Percentiles rank a stretch among this genome's conserved stretches.
phyloP scores from a whole-genome alignment of 2,113 vertebrate species.

The Elaphurus davidianus region DNA sequence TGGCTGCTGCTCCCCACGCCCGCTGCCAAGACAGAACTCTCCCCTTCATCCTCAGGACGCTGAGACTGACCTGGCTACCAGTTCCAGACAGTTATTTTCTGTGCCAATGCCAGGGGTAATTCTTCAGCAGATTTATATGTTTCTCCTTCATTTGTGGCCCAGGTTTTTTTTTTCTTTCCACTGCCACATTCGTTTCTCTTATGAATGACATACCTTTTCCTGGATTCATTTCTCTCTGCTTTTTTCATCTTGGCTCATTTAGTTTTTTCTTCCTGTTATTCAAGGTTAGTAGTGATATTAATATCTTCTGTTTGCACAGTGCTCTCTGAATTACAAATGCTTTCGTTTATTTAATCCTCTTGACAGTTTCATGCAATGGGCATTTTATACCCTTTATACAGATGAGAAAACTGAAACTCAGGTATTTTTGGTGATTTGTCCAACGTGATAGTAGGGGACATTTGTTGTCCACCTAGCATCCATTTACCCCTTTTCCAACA shows the following conservation, averaged over 20 bases:
- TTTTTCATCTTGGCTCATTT: background rate
- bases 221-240: background rate
- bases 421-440: background rate
- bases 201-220: background rate
- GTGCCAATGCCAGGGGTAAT: background rate
- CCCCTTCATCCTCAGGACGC: background rate
- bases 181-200: background rate
- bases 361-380: background rate
- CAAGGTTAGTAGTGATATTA: background rate
- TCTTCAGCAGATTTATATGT: background rate
- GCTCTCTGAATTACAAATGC: background rate
- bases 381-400: background rate
- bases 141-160: background rate
- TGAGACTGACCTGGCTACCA: background rate
- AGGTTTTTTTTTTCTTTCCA: background rate
- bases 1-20: fast-evolving
- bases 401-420: background rate
- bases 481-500: background rate
- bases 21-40: fast-evolving
- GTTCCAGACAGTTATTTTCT: background rate
- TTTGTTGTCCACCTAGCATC: background rate
- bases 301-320: background rate
- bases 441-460: background rate
- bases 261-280: background rate
- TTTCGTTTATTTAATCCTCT: background rate